Evolutionary conservation across 2,797 vertebrate genomes (phyloP).

Genomic region (Pseudochromis fuscus): DNA sequence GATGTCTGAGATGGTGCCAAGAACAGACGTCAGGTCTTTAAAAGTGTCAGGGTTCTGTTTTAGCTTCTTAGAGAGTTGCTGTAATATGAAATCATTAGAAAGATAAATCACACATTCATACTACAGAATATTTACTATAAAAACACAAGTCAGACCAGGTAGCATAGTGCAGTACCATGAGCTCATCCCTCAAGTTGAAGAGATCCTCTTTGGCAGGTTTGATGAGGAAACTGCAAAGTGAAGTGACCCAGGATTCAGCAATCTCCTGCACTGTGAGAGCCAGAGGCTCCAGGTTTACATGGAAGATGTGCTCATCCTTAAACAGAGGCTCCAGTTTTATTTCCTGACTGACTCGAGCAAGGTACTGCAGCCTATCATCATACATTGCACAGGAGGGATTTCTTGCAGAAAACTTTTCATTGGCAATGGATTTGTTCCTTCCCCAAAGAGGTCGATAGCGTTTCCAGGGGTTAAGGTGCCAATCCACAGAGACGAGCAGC

Average conservation of each 20-base stretch:
- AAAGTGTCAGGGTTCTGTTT: slow-evolving; percentile 85
- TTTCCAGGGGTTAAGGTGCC: slow-evolving; percentile 89
- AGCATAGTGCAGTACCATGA: slow-evolving; percentile 82
- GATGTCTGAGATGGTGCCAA: slow-evolving; percentile 89
- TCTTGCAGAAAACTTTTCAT: slow-evolving; percentile 90
- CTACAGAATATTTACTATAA: neutral
- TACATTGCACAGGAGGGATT: slow-evolving; percentile 88
- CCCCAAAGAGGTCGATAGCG: slow-evolving; percentile 91
- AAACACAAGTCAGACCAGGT: neutral
- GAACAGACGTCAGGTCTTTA: slow-evolving; percentile 90
- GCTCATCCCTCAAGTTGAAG: slow-evolving; percentile 84
- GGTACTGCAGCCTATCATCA: slow-evolving; percentile 92
- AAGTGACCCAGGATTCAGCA: slow-evolving; percentile 88
- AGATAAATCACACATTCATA: slow-evolving; percentile 5
- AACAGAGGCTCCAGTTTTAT: slow-evolving; percentile 82
- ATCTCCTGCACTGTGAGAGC: slow-evolving; percentile 84
- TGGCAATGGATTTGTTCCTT: slow-evolving; percentile 86
- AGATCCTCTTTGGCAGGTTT: slow-evolving; percentile 89
- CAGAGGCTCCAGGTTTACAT: slow-evolving; percentile 88
- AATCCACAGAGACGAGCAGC: slow-evolving; percentile 84
- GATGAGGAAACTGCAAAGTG: slow-evolving; percentile 89
- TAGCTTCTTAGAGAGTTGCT: slow-evolving; percentile 86
- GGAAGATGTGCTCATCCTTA: slow-evolving; percentile 87
- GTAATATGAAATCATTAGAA: slow-evolving; percentile 28
- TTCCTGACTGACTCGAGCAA: slow-evolving; percentile 83